Conservation (phyloP, 1,140 invertebrate genomes). For the Ostrea denselamellosa region DNA sequence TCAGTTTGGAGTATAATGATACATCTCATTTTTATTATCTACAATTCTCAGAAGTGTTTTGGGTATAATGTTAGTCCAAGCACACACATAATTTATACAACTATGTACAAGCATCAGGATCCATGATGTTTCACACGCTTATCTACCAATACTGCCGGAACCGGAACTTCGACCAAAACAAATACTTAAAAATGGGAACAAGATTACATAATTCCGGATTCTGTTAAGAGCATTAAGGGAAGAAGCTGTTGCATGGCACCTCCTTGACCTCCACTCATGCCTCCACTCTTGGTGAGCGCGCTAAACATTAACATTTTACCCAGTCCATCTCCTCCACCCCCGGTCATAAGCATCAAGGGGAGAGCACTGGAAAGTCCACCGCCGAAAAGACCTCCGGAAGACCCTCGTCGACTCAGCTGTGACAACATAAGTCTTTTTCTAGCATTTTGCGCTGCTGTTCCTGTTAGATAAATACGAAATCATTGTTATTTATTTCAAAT, state of each 20-base stretch:
- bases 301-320: constrained; percentile 21
- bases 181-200: background rate
- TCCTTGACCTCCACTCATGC: background rate
- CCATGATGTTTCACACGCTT: background rate
- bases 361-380: background rate
- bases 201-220: constrained; percentile 34
- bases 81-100: constrained; percentile 34
- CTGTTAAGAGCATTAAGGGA: constrained; percentile 26
- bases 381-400: background rate
- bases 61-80: constrained; percentile 9
- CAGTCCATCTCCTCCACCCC: background rate
- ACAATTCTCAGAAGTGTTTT: constrained; percentile 29
- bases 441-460: background rate
- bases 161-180: constrained; percentile 4
- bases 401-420: background rate
- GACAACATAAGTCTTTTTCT: constrained; percentile 13
- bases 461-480: background rate
- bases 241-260: constrained; percentile 14
- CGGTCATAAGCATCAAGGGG: background rate
- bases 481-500: too few species aligned
- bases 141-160: constrained; percentile 19
- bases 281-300: background rate
- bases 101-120: constrained; percentile 31
- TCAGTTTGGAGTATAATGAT: background rate
- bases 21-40: background rate